Base-by-base conservation (phyloP, 1,140 invertebrate species). In the Ostrea denselamellosa region DNA sequence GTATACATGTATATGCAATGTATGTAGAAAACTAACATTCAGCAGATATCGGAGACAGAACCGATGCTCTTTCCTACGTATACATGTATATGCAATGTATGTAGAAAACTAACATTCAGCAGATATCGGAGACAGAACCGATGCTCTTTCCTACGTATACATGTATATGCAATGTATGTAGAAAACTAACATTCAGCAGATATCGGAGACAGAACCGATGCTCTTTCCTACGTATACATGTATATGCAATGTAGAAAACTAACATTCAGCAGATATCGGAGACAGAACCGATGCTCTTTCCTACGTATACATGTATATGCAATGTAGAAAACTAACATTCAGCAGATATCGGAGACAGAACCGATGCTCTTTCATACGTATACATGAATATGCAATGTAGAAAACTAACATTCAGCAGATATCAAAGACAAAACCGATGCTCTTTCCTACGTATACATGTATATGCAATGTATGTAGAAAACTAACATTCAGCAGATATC, bases 71-170 rank as follows among this genome's bases (percentile, higher is more conserved):
- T 65, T 22, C 14, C 1, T 19, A 22, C 17, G 1, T 19, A 65
- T 65, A 65, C 3, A 44, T 44, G 5, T 5, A 44, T n/a, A 77
- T 14, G 17, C 25, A n/a, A n/a, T n/a, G n/a, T 12, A 81, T 81
- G 14, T 44, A n/a, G n/a, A 19, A 53, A 44, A 86, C 88, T 83
- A 83, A 95, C 92, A 88, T 95, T 95, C 87, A 94, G 92, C 62
- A 97, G 96, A 0, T 97, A 94, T 81, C 98, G 95, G 89, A 97
- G 96, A 81, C 98, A 96, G 92, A 98, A 98, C 90, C 97, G 96
- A 91, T 97, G 34, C 34, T 17, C 58, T 2, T 65, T 22, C 14
- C 1, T 19, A 22, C 17, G 1, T 19, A 65, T 65, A 65, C 3
- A 44, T 44, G 5, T 5, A 44, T n/a, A 77, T 14, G 17, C 25